phyloP scores from a whole-genome alignment of 2,113 vertebrate genomes.

The chimpanzee (Pan troglodytes) region NHGRI_mPanTro3-v2.1_pri NC_072411.2:66622001-66622500 shows the following conservation, averaged over 20 bases:
- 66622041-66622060: neutral
- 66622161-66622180: neutral
- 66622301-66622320: neutral
- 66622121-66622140: neutral
- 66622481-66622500: neutral
- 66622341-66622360: neutral
- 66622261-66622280: slow-evolving; percentile 4
- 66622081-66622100: neutral
- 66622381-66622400: neutral
- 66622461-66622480: neutral
- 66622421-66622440: neutral
- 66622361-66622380: neutral
- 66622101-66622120: neutral
- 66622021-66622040: neutral
- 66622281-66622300: neutral
- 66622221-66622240: slow-evolving; percentile 14
- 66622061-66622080: neutral
- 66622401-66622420: neutral
- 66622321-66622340: neutral
- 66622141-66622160: neutral
- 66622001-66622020: neutral
- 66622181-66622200: slow-evolving; percentile 34
- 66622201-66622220: neutral
- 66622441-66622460: neutral
- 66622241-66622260: neutral